Conservation (phyloP, 2,888 invertebrate genomes). For the Chorisops tibialis region DNA sequence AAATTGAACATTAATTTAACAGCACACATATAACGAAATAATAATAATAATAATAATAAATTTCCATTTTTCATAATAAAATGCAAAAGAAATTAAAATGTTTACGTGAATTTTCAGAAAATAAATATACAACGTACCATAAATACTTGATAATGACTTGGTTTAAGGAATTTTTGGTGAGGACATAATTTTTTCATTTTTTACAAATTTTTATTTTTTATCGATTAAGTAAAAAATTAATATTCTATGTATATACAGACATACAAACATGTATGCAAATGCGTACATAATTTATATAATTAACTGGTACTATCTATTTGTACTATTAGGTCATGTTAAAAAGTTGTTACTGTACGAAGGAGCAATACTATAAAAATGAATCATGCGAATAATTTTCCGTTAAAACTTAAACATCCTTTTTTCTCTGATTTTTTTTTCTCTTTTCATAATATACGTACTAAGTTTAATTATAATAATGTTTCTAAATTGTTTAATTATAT, state of each 20-base stretch:
- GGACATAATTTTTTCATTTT: not conserved
- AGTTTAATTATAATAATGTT: no score
- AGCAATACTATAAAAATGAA: no score
- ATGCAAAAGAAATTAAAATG: not conserved
- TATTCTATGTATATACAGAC: not conserved
- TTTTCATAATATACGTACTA: no score
- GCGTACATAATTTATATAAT: not conserved
- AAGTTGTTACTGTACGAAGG: no score
- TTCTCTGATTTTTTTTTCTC: no score
- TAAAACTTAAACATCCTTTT: no score
- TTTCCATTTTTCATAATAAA: not conserved
- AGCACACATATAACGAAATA: not conserved
- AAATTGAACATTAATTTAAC: not conserved
- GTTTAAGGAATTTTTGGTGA: not conserved
- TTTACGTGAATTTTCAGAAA: not conserved
- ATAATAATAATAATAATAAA: not conserved
- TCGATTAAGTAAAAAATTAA: not conserved
- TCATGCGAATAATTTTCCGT: no score
- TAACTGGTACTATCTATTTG: no score
- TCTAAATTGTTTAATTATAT: no score
- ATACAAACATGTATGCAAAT: slow-evolving; percentile 1
- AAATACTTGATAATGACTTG: not conserved
- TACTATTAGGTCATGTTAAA: no score
- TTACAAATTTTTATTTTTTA: not conserved
- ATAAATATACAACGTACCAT: not conserved